Evolutionary conservation across 2,113 vertebrate genomes (phyloP).

Genomic region (Catharus fuscescens): DNA sequence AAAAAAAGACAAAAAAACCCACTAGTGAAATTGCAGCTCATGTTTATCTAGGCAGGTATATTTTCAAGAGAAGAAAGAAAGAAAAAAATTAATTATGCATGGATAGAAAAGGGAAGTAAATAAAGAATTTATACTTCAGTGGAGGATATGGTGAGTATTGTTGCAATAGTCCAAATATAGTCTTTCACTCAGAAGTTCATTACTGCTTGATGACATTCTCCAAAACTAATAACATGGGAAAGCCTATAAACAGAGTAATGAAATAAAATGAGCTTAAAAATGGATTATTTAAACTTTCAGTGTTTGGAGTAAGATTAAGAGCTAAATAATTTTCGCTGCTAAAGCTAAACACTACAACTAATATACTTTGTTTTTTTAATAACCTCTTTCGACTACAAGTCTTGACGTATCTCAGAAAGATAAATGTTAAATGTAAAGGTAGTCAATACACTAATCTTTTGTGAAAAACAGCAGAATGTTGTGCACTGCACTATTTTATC

Average conservation of each 20-base stretch:
- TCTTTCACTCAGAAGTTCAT: not conserved
- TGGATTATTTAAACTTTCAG: not conserved
- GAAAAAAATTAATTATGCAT: no score
- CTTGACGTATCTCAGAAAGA: not conserved
- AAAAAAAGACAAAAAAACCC: not conserved
- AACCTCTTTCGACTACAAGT: not conserved
- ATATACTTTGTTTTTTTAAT: not conserved
- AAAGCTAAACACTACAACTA: not conserved
- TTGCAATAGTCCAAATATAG: not conserved
- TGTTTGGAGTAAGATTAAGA: not conserved
- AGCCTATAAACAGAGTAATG: not conserved
- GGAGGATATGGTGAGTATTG: not conserved
- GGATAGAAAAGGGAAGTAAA: not conserved
- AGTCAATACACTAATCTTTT: not conserved
- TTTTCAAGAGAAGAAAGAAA: not conserved
- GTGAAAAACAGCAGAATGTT: not conserved
- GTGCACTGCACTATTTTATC: not conserved
- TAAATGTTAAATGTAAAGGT: not conserved
- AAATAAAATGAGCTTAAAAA: not conserved
- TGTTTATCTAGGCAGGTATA: not conserved
- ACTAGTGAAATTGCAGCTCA: not conserved
- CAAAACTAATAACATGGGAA: not conserved
- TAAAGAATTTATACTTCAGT: not conserved
- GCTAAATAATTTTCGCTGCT: not conserved
- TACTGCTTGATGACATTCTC: not conserved